Evolutionary conservation across 2,888 invertebrate species (phyloP), one percentile per base, ranked within the genome.

Genomic region (Phengaris alcon): DNA sequence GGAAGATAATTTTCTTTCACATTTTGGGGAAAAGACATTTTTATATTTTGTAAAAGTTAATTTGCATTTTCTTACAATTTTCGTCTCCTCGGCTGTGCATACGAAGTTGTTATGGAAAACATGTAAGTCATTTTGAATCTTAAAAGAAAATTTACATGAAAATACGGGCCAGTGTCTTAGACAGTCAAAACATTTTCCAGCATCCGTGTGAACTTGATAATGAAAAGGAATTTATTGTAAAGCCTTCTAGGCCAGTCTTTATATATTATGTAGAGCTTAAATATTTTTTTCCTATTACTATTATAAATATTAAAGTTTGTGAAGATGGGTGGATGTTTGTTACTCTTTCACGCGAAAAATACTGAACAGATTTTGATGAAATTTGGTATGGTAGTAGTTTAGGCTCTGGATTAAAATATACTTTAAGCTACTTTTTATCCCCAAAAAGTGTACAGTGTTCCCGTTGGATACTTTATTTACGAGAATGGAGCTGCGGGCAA

Each of bases 41-140:
- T 74, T 51, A 69, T 73, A 74, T 76, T 77, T 75, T 72, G 35
- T 68, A 75, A 52, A 75, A 55, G 44, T 76, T 75, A 77, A 76
- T 82, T 82, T 79, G 79, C 79, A 83, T 84, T 84, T 83, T 77
- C 77, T 77, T 80, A 83, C 80, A 79, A 78, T 81, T 79, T 80
- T 75, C 74, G 76, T 76, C 78, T 79, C 80, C 79, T 82, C 84
- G 84, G 82, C 77, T 83, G 72, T 72, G 75, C 80, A 78, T 80
- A 79, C 82, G 81, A 80, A 82, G 81, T 82, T 80, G 81, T 79
- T 81, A 87, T 87, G 87, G 82, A 81, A 79, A 84, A 84, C 79
- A 84, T 80, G 88, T 88, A 82, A 88, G 87, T 84, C 81, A 80
- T 83, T 84, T 83, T 80, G 74, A 80, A 84, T 84, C 79, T 12